Base-by-base conservation (phyloP, 2,888 invertebrate species). In the Epiblema foenella region DNA sequence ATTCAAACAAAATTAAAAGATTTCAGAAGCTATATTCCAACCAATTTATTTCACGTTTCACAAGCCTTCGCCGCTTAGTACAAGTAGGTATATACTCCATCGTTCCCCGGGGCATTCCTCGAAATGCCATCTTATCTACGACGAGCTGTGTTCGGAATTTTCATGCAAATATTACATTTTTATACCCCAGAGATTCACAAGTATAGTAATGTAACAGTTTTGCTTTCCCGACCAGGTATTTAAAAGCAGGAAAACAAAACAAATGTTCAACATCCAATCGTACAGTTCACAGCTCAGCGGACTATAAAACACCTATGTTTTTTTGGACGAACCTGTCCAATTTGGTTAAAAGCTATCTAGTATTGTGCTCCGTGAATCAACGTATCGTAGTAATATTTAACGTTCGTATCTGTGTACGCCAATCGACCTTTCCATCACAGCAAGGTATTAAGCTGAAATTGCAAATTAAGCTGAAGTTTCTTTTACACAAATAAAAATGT, bases 321-420 rank as follows among this genome's bases (percentile, higher is more conserved):
- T 49, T 62, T 62, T 67, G 49, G 62, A 77, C 77, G 75, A 75
- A 64, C 74, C 77, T 79, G 80, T 80, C 76, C 81, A 88, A 89
- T 89, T 87, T 83, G 78, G 79, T 81, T 87, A 83, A 89, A 88
- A 89, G 85, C 85, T 81, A 80, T 82, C 80, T 79, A 33, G 76
- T 69, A 69, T 59, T 67, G 60, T 57, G 24, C 70, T 33, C 49
- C 54, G 75, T 65, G 79, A 78, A 73, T 76, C 74, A 75, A 73
- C 74, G 62, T 78, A 74, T 64, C 76, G 67, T 73, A 74, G 75
- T 75, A 72, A 76, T 75, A 76, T 77, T 79, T 74, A 66, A 72
- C 76, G 77, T 77, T 77, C 77, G 79, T 78, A 80, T 83, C 78
- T 82, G 82, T 84, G 77, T 76, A 74, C 77, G 76, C 79, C 75